phyloP scores from a whole-genome alignment of 2,113 vertebrate genomes.

The Carlito syrichta region DNA sequence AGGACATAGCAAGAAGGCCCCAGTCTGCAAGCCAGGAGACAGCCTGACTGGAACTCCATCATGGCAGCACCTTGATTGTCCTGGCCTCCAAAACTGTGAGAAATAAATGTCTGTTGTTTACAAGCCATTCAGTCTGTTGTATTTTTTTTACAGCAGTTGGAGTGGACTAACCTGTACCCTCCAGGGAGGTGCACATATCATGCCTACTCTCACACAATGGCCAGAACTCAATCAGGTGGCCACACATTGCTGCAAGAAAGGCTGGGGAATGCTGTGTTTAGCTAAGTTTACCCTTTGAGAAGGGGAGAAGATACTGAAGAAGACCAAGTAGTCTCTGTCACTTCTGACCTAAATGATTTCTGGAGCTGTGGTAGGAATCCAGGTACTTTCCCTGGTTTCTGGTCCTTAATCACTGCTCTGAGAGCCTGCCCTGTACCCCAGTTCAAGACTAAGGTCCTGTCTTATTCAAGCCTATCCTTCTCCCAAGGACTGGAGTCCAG shows the following conservation, averaged over 20 bases:
- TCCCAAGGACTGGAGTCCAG: neutral
- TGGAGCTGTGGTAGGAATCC: neutral
- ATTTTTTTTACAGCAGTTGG: neutral
- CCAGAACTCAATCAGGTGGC: neutral
- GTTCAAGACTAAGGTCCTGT: neutral
- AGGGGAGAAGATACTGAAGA: neutral
- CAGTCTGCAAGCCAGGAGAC: neutral
- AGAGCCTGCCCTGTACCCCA: neutral
- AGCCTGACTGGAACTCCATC: neutral
- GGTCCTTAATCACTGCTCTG: neutral
- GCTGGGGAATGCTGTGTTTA: neutral
- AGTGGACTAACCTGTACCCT: neutral
- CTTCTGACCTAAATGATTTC: neutral
- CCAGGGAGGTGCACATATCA: neutral
- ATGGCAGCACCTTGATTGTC: neutral
- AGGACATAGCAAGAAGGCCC: neutral
- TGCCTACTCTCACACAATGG: neutral
- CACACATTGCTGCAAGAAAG: neutral
- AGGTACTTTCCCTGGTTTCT: neutral
- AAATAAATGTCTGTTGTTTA: neutral
- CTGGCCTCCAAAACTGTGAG: neutral
- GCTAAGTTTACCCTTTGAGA: neutral
- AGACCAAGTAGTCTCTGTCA: neutral
- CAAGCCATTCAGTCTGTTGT: neutral
- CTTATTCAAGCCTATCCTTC: neutral